Percentiles rank a stretch among this genome's conserved stretches.
Conservation (phyloP, 2,888 invertebrate genomes). For the Macrophya annulata region DNA sequence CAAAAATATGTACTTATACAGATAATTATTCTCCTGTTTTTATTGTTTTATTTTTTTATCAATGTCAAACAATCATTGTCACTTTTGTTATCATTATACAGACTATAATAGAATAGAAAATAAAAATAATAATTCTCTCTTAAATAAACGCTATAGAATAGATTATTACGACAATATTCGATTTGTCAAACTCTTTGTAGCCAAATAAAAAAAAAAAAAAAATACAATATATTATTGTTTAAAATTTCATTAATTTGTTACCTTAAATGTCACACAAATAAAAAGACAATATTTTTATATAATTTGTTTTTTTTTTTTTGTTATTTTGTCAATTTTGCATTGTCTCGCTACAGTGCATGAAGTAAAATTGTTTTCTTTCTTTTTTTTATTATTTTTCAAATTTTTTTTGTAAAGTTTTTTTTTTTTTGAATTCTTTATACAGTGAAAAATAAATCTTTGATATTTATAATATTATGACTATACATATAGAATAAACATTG, state of each 20-base stretch:
- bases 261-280: not conserved
- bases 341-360: not conserved
- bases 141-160: not conserved
- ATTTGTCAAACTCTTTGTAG: not conserved
- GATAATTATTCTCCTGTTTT: not conserved
- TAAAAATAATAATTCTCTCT: not conserved
- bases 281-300: not conserved
- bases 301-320: not conserved
- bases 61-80: not conserved
- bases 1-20: constrained; percentile 15
- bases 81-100: not conserved
- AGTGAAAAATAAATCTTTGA: not conserved
- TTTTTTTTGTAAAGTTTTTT: too few species aligned
- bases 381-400: too few species aligned
- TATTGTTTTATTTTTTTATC: too few species aligned
- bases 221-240: not conserved
- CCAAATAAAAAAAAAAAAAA: not conserved
- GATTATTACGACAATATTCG: not conserved
- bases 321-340: too few species aligned
- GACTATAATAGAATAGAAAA: not conserved
- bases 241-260: not conserved
- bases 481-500: not conserved
- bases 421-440: not conserved
- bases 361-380: not conserved
- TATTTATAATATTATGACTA: not conserved